Base-by-base conservation (phyloP, 2,113 vertebrate genomes). In the Tupaia tana region DNA sequence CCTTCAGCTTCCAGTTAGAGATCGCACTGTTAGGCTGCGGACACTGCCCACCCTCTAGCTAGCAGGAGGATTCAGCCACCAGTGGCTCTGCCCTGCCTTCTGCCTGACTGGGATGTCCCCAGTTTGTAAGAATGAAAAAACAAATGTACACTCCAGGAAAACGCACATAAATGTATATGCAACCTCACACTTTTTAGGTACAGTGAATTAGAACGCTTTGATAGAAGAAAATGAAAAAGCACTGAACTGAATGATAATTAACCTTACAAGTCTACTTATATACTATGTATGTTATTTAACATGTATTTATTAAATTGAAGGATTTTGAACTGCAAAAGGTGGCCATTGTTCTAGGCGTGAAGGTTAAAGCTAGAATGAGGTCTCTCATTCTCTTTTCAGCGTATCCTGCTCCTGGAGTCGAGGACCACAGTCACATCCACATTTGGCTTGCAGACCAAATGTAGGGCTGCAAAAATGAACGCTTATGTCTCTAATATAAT, bases 401-500 rank as follows among this genome's bases (percentile, higher is more conserved):
- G 15, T 43, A 56, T 69, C 66, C 61, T 73, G 29, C 22, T 52
- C 34, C 69, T 43, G 20, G 34, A 29, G 20, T 16, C 19, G 9
- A 74, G 86, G 88, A 80, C 79, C 86, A 86, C 82, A 86, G 89
- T 89, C 85, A 77, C 94, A 73, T 71, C 79, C 20, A 74, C 74
- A 20, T 84, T 96, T 96, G 91, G 94, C 95, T 87, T 31, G 59
- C 78, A 94, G 61, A 81, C 91, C 63, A 75, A 93, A 77, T 10
- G 8, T 9, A 6, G 75, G 15, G 34, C 29, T 75, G 66, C 64
- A 91, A 64, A 95, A 91, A 83, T 6, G 94, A 97, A 89, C 90
- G 31, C 92, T 96, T 96, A 73, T 96, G 96, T 89, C 96, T 94
- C 91, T 67, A 83, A 89, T 70, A 97, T 96, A 98, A 96, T 79